These are phyloP conservation scores for Plotosus lineatus DNA, from an alignment of 2,113 vertebrate genomes.

Conservation along the genomic window DNA sequence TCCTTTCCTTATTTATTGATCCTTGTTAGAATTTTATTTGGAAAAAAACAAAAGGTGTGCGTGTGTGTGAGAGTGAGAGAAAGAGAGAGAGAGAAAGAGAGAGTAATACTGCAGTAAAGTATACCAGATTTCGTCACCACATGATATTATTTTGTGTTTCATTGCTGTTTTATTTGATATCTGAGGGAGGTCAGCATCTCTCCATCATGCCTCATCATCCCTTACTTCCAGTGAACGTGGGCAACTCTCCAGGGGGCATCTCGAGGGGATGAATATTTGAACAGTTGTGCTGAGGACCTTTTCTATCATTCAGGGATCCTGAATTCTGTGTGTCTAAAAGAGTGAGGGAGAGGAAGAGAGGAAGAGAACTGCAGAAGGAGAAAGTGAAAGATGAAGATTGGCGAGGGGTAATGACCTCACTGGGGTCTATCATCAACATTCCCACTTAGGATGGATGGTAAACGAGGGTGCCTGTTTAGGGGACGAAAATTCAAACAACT, in stretches of 20 bases:
- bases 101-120: not conserved
- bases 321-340: not conserved
- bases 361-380: not conserved
- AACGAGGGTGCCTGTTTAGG: not conserved
- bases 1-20: slow-evolving; percentile 12
- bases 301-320: slow-evolving; percentile 20
- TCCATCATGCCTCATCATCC: slow-evolving; percentile 51
- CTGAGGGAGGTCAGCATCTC: not conserved
- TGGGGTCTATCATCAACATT: not conserved
- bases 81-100: no score
- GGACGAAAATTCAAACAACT: not conserved
- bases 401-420: slow-evolving; percentile 18
- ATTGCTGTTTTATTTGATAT: slow-evolving; percentile 10
- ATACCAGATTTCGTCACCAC: not conserved
- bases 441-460: not conserved
- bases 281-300: slow-evolving; percentile 52
- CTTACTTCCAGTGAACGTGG: slow-evolving; percentile 48
- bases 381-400: slow-evolving; percentile 3
- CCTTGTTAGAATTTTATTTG: not conserved
- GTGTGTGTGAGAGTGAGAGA: not conserved
- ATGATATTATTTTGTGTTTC: not conserved
- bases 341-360: not conserved
- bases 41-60: not conserved
- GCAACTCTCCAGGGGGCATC: slow-evolving; percentile 45
- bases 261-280: slow-evolving; percentile 51